Evolutionary conservation across 2,888 invertebrate species (phyloP).

Genomic region (Pecten maximus): DNA sequence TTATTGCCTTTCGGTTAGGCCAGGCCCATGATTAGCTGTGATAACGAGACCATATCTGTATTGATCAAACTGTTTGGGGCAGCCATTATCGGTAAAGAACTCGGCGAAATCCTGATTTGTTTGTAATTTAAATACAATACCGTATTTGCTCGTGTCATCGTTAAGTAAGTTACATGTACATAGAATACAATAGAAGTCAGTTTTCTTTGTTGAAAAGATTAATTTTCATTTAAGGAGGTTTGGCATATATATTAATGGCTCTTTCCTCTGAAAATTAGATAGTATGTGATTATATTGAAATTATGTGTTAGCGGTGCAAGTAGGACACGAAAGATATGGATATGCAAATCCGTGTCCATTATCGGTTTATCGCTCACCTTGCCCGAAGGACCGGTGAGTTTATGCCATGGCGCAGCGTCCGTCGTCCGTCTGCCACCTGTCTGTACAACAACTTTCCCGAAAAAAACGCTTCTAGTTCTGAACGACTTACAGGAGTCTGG

Average conservation of each 20-base stretch:
- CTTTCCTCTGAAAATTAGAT: neutral
- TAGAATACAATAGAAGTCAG: neutral
- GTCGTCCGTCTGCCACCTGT: no score
- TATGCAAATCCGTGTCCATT: no score
- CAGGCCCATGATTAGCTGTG: neutral
- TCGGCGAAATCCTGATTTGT: neutral
- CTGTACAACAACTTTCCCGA: no score
- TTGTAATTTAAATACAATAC: neutral
- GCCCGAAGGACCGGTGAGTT: no score
- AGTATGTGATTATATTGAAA: no score
- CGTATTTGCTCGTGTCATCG: neutral
- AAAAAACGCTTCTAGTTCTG: no score
- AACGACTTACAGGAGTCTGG: no score
- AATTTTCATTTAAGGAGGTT: neutral
- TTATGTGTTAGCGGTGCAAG: no score
- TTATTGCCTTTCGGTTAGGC: constrained; percentile 7
- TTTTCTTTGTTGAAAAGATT: neutral
- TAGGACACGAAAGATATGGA: no score
- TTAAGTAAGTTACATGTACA: neutral
- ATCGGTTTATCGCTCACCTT: no score
- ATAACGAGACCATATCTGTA: neutral
- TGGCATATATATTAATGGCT: neutral
- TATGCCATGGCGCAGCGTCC: no score
- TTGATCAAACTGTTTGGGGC: neutral
- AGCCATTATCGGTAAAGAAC: neutral